Base-by-base conservation (phyloP, 2,113 vertebrate species). In the Catagonus wagneri region DNA sequence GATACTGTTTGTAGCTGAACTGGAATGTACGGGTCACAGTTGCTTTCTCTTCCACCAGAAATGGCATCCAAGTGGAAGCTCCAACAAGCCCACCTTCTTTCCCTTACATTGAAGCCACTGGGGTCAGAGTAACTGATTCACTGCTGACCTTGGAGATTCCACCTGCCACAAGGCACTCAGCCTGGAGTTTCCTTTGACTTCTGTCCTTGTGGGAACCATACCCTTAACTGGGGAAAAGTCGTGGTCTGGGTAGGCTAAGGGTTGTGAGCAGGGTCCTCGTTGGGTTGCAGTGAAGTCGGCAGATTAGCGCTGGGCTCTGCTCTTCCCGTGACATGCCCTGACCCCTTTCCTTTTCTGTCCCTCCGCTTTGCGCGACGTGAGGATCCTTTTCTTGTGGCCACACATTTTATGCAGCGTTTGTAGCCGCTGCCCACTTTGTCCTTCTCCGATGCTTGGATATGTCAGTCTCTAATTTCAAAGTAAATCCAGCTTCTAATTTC, bases 401-500 rank as follows among this genome's bases (percentile, higher is more conserved):
- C 22, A 6, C 4, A 65, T 89, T 75, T 69, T 61, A 80, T 72
- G n/a, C 74, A 60, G 39, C 56, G 7, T 36, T 87, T 19, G 66
- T 83, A 83, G 44, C 20, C 12, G 39, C 27, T 32, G 23, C 54
- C 75, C 17, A 7, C 8, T 17, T 3, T 39, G 34, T 44, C 22
- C 23, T 80, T 75, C 36, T 96, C 44, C 78, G 20, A n/a, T 79
- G 60, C 44, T 29, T 56, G 22, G 15, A 2, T 94, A 65, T 65
- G 95, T 12, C 15, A 36, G 15, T 71, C 27, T 94, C 72, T 90
- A 32, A 50, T 75, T 83, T 83, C 34, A 89, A 90, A 89, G 71
- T 50, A 44, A 44, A 44, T 44, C 44, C 44, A 44, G 44, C 44
- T 8, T 44, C 44, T 44, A 44, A 44, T 44, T 44, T 44, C 44